Evolutionary conservation across 2,113 vertebrate genomes (phyloP).

Genomic region (Caretta caretta): DNA sequence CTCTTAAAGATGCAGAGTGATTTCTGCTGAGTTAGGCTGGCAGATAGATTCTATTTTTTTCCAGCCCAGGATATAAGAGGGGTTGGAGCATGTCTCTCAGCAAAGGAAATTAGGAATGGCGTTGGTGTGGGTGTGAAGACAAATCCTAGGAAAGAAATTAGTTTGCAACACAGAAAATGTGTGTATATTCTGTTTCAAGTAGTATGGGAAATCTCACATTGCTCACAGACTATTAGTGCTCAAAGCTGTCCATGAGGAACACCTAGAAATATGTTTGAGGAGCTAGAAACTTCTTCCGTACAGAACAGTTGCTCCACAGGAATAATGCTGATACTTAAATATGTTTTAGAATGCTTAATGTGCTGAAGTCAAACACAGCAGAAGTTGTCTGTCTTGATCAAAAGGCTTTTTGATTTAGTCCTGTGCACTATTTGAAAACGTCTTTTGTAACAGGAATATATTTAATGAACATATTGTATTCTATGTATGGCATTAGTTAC

Average conservation of each 20-base stretch:
- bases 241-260: background rate
- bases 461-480: background rate
- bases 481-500: background rate
- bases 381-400: background rate
- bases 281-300: rapidly evolving
- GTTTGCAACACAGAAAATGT: background rate
- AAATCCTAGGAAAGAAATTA: background rate
- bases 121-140: background rate
- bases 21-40: background rate
- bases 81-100: background rate
- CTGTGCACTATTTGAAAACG: background rate
- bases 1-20: background rate
- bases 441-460: background rate
- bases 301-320: background rate
- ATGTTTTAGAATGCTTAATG: background rate
- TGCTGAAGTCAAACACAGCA: background rate
- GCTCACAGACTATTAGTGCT: background rate
- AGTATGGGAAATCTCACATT: background rate
- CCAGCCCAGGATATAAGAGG: rapidly evolving
- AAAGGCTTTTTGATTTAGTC: background rate
- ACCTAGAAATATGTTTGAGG: background rate
- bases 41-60: background rate
- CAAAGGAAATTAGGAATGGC: background rate
- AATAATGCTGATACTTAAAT: background rate
- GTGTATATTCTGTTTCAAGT: rapidly evolving